Base-by-base conservation (phyloP, 2,113 vertebrate genomes). In the Cinclus mexicanus region DNA sequence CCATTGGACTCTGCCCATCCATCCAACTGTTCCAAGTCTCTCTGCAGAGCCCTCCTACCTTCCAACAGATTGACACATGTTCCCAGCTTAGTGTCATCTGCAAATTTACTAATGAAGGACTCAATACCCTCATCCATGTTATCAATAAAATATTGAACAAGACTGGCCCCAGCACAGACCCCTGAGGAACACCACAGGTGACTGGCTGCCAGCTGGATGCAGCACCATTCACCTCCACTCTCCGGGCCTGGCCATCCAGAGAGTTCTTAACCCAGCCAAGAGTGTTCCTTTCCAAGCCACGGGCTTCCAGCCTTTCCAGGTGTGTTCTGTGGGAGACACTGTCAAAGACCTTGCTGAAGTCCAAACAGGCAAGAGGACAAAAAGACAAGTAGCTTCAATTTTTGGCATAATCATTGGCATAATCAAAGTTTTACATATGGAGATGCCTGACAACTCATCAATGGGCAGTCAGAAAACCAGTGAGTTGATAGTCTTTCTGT, bases 391-490 rank as follows among this genome's bases (percentile, higher is more conserved):
- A 92, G 31, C 44, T 95, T 90, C 83, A 83, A 22, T 82, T 95
- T 92, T 89, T 68, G 69, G 69, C n/a, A 52, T 84, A 74, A 93
- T 92, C 59, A 60, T 47, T 83, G 86, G 26, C 61, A 76, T 29
- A 83, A 76, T 91, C 59, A 57, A 76, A 33, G 31, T 85, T 93
- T 92, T 88, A 56, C 72, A 33, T 33, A 46, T 19, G 67, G 67
- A 80, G 70, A 77, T 77, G n/a, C 29, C 55, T 95, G 92, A 84
- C 76, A 91, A 80, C 63, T 77, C 94, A 52, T 64, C 42, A 83
- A 18, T 49, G 77, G 65, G 18, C 52, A 83, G 55, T 37, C 39
- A 76, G 64, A 83, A 92, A 75, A 78, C 57, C 80, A 76, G 76
- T 55, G 67, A 67, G 76, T 49, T 76, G 50, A 31, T 61, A 79